A percentile compares a stretch with the other conserved stretches of the same genome.
phyloP scores from a whole-genome alignment of 2,113 vertebrate genomes.

The Channa argus region DNA sequence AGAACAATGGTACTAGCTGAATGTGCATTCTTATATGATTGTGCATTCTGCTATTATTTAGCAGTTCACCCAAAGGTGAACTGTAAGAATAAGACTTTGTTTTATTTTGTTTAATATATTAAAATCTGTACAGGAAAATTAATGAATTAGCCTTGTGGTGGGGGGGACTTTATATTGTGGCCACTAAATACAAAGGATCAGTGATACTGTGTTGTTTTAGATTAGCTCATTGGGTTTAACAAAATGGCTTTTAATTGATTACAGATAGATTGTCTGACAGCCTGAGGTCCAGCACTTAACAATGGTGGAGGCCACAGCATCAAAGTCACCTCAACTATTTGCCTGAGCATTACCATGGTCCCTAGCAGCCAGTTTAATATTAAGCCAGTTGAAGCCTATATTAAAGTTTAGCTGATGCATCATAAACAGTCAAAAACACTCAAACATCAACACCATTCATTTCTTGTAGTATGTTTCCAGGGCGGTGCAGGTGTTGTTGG shows the following conservation, averaged over 20 bases:
- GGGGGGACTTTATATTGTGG: too few species aligned
- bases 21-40: too few species aligned
- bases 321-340: background rate
- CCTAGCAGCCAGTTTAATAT: background rate
- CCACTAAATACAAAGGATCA: conserved; percentile 12
- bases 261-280: conserved; percentile 15
- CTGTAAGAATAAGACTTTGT: too few species aligned
- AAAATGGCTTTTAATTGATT: conserved; percentile 49
- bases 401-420: background rate
- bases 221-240: conserved; percentile 30
- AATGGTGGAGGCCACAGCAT: background rate
- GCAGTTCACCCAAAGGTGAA: too few species aligned
- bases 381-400: background rate
- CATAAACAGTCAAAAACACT: background rate
- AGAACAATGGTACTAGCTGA: too few species aligned
- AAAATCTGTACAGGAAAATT: too few species aligned
- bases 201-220: conserved; percentile 57
- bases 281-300: conserved; percentile 11
- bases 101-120: too few species aligned
- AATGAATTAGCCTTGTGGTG: too few species aligned
- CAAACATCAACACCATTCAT: background rate
- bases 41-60: too few species aligned
- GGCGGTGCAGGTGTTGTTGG: background rate
- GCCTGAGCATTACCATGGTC: background rate
- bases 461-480: background rate